Evolutionary conservation across 2,888 invertebrate species (phyloP).

Genomic region (Actias luna): DNA sequence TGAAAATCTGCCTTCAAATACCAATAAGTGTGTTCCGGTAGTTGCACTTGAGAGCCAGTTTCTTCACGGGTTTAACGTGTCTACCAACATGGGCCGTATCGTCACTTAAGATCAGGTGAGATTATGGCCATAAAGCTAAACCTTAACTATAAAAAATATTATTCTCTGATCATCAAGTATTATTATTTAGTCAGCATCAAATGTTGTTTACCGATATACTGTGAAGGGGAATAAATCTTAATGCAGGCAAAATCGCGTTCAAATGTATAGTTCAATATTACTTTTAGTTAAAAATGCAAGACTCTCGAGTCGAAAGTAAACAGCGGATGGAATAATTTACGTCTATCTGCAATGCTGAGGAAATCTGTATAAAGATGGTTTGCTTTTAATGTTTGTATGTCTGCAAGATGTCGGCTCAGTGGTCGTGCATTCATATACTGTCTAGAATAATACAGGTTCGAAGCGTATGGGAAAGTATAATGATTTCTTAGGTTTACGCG

Average conservation of each 20-base stretch:
- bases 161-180: too few species aligned
- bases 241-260: not conserved
- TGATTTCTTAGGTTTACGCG: too few species aligned
- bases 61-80: too few species aligned
- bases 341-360: not conserved
- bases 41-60: too few species aligned
- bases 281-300: conserved; percentile 4
- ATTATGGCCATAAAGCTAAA: too few species aligned
- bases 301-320: conserved; percentile 1
- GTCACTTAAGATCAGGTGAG: too few species aligned
- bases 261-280: not conserved
- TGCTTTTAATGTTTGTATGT: not conserved
- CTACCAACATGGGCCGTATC: too few species aligned
- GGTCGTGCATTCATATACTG: not conserved
- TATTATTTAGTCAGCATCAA: not conserved
- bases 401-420: too few species aligned
- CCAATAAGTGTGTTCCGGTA: too few species aligned
- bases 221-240: not conserved
- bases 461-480: too few species aligned
- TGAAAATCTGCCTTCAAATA: too few species aligned
- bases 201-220: not conserved
- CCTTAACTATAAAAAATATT: too few species aligned
- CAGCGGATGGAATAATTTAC: conserved; percentile 3
- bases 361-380: not conserved
- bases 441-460: not conserved